Conservation (phyloP, 2,797 vertebrate genomes). For the Eupleurogrammus muticus region DNA sequence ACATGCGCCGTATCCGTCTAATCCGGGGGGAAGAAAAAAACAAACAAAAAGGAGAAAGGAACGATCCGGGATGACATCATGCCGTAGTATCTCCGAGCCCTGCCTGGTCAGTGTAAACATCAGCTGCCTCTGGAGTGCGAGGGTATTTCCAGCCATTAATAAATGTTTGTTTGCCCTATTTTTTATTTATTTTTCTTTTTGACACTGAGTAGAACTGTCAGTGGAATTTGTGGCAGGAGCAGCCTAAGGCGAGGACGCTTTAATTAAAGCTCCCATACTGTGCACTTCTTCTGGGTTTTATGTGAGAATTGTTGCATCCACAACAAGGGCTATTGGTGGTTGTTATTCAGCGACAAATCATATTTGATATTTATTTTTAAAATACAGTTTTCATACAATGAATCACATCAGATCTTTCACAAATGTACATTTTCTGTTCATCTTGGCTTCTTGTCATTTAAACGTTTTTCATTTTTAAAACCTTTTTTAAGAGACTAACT, state of each 20-base stretch:
- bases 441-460: too few relatives aligned
- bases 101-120: conserved; percentile 77
- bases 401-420: too few relatives aligned
- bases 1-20: conserved; percentile 79
- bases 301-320: too few relatives aligned
- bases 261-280: neutral
- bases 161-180: conserved; percentile 68
- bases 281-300: too few relatives aligned
- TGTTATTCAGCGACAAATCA: too few relatives aligned
- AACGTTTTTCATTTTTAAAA: too few relatives aligned
- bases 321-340: too few relatives aligned
- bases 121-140: conserved; percentile 53
- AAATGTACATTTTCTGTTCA: too few relatives aligned
- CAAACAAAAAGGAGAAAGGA: conserved; percentile 39
- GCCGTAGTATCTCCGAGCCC: conserved; percentile 64
- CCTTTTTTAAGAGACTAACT: too few relatives aligned
- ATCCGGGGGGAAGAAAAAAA: conserved; percentile 61
- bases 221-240: conserved; percentile 21
- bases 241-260: conserved; percentile 13
- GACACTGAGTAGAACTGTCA: conserved; percentile 37
- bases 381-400: too few relatives aligned
- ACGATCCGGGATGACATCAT: conserved; percentile 73
- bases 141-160: conserved; percentile 76
- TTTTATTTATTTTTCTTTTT: neutral
- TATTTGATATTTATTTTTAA: too few relatives aligned